These are phyloP conservation scores for Tarsius wallacei DNA, from an alignment of 2,797 vertebrate species.

Conservation along the genomic window DNA sequence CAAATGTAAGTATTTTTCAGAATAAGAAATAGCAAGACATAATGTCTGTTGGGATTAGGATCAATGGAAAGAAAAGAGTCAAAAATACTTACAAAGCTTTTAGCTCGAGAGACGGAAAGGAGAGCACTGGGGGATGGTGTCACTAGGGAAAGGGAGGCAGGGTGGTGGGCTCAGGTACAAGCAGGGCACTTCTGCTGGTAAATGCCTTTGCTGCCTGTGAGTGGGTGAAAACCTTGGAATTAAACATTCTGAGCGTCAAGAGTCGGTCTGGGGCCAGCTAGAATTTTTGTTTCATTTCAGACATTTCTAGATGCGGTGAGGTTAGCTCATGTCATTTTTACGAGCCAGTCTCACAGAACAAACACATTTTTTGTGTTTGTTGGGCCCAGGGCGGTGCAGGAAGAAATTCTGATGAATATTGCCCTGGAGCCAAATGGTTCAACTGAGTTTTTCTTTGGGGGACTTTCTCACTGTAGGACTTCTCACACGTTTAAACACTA, in stretches of 20 bases:
- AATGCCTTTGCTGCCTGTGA: neutral
- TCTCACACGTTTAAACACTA: conserved; percentile 13
- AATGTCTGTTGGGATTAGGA: neutral
- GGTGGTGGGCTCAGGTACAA: neutral
- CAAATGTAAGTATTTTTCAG: neutral
- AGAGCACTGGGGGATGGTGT: accelerated
- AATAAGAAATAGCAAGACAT: neutral
- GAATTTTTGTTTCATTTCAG: conserved; percentile 63
- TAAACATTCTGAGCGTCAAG: neutral
- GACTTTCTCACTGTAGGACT: conserved; percentile 11
- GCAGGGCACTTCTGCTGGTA: neutral
- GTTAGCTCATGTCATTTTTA: conserved; percentile 57
- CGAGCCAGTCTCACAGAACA: conserved; percentile 44
- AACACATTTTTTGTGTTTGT: conserved; percentile 63
- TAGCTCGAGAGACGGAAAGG: neutral
- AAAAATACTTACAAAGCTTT: neutral
- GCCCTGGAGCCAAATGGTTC: conserved; percentile 36
- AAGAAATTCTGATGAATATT: conserved; percentile 52
- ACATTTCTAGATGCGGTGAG: conserved; percentile 48
- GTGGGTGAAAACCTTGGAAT: conserved; percentile 18
- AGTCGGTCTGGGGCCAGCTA: conserved; percentile 35
- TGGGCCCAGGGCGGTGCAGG: conserved; percentile 34
- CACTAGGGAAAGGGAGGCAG: neutral
- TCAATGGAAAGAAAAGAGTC: neutral
- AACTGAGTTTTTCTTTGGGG: conserved; percentile 41